Evolutionary conservation across 2,888 invertebrate genomes (phyloP).

Genomic region (Tribolium freemani): DNA sequence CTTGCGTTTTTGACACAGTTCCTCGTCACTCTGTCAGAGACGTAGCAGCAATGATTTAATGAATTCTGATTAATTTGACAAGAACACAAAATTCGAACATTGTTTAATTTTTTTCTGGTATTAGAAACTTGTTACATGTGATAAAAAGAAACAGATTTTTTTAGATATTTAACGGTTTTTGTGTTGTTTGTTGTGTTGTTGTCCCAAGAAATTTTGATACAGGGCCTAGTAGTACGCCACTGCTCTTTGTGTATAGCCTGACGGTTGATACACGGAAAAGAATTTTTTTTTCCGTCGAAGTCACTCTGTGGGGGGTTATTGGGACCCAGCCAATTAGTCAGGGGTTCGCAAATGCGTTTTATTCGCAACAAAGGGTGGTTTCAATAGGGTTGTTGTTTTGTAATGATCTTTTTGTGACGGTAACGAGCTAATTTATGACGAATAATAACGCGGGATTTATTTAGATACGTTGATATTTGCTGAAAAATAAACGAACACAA

Average conservation of each 20-base stretch:
- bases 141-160: no score
- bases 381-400: not conserved
- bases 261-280: not conserved
- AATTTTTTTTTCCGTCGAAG: not conserved
- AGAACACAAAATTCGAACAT: no score
- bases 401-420: not conserved
- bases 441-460: not conserved
- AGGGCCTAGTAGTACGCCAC: no score
- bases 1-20: constrained; percentile 26
- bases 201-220: no score
- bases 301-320: not conserved
- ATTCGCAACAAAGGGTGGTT: not conserved
- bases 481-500: no score
- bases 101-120: no score
- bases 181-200: no score
- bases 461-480: no score
- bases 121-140: no score
- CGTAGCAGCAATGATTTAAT: no score
- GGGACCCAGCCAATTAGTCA: not conserved
- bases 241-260: not conserved
- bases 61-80: no score
- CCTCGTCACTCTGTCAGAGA: constrained; percentile 11
- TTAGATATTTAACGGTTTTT: no score
- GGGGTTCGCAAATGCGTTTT: not conserved
- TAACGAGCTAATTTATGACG: not conserved